A percentile compares a stretch with the other conserved stretches of the same genome.
Conservation (phyloP, 2,888 invertebrate genomes). For the Bembecia ichneumoniformis region DNA sequence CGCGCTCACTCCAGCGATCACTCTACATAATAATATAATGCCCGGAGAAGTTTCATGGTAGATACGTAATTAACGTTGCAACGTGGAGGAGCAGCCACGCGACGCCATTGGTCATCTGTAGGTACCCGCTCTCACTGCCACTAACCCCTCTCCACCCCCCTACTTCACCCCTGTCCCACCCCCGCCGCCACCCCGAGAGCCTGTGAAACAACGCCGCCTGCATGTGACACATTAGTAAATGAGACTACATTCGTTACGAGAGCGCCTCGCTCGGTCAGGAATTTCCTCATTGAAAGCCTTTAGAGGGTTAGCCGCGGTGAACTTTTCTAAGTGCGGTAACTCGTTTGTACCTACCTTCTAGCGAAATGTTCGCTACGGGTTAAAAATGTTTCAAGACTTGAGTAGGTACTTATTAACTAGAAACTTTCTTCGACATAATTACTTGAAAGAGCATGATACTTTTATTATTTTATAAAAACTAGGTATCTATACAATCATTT, state of each 20-base stretch:
- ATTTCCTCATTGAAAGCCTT: slow-evolving; percentile 46
- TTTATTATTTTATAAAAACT: too few relatives aligned
- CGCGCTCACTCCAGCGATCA: not conserved
- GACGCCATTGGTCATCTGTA: slow-evolving; percentile 56
- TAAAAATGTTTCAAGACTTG: too few relatives aligned
- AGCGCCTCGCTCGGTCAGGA: slow-evolving; percentile 41
- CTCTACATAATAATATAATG: not conserved
- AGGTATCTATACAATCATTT: too few relatives aligned
- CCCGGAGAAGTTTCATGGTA: slow-evolving; percentile 18
- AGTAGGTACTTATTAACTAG: too few relatives aligned
- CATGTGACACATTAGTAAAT: slow-evolving; percentile 74
- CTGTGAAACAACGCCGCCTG: slow-evolving; percentile 68
- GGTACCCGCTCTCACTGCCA: slow-evolving; percentile 13
- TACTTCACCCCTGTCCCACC: slow-evolving; percentile 9
- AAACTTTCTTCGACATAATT: too few relatives aligned
- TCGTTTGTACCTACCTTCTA: too few relatives aligned
- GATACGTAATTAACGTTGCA: slow-evolving; percentile 58
- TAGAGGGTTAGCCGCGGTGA: slow-evolving; percentile 14
- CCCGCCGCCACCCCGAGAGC: slow-evolving; percentile 9
- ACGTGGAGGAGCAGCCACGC: slow-evolving; percentile 31
- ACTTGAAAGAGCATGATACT: too few relatives aligned
- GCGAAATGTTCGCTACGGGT: too few relatives aligned
- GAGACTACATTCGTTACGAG: slow-evolving; percentile 69
- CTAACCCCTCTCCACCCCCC: slow-evolving; percentile 19
- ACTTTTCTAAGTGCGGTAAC: not conserved